phyloP scores from a whole-genome alignment of 2,888 invertebrate species.

The Scaptomyza cyrtandrae region DNA sequence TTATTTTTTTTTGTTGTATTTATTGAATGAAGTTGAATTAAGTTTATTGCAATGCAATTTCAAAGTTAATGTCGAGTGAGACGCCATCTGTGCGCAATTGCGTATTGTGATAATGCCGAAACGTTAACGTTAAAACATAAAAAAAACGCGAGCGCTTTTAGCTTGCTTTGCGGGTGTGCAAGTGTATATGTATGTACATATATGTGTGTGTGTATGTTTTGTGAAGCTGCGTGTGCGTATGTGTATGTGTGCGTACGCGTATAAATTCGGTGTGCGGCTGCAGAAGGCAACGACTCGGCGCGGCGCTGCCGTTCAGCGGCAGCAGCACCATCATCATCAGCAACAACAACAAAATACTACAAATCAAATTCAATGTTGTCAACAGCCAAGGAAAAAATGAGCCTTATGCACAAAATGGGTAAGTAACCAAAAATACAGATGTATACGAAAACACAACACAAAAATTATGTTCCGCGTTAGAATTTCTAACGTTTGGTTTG shows the following conservation, averaged over 20 bases:
- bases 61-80: slow-evolving; percentile 51
- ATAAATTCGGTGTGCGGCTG: slow-evolving; percentile 64
- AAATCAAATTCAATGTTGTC: slow-evolving; percentile 52
- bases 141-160: slow-evolving; percentile 38
- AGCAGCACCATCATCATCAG: slow-evolving; percentile 34
- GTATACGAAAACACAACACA: background rate
- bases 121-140: slow-evolving; percentile 35
- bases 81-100: slow-evolving; percentile 39
- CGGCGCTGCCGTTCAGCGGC: slow-evolving; percentile 45
- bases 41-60: slow-evolving; percentile 59
- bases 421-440: slow-evolving; percentile 33
- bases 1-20: slow-evolving; percentile 56
- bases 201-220: slow-evolving; percentile 40
- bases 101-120: slow-evolving; percentile 56
- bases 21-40: slow-evolving; percentile 64
- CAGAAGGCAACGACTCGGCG: slow-evolving; percentile 64
- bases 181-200: slow-evolving; percentile 10
- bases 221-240: slow-evolving; percentile 46
- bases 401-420: slow-evolving; percentile 74
- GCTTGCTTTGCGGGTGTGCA: slow-evolving; percentile 59
- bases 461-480: slow-evolving; percentile 1
- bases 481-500: background rate
- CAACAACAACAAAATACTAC: slow-evolving; percentile 23
- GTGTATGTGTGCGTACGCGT: slow-evolving; percentile 63
- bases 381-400: slow-evolving; percentile 64